phyloP scores from a whole-genome alignment of 2,888 invertebrate genomes.

The Isotomurus palustris region DNA sequence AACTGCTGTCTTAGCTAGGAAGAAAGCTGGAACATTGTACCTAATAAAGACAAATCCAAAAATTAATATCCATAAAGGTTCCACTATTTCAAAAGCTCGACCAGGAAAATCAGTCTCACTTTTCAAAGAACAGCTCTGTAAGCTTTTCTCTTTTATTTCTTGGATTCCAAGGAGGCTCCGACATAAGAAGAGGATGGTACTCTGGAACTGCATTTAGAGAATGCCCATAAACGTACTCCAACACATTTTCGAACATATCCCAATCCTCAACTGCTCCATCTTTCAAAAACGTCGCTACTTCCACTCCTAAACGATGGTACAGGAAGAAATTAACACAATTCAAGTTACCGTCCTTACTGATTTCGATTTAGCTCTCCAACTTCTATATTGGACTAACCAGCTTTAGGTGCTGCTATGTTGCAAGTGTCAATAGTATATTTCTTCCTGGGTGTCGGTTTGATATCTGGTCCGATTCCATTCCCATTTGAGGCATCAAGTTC shows the following conservation, averaged over 20 bases:
- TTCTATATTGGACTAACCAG: too few relatives aligned
- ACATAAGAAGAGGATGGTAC: conserved; percentile 94
- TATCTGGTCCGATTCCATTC: conserved; percentile 47
- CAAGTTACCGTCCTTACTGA: too few relatives aligned
- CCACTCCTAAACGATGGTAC: conserved; percentile 61
- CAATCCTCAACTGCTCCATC: conserved; percentile 99
- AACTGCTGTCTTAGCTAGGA: conserved; percentile 95
- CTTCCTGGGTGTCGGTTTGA: conserved; percentile 48
- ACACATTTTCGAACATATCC: conserved; percentile 94
- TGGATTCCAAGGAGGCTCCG: conserved; percentile 95
- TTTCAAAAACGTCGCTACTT: conserved; percentile 87
- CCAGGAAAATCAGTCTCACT: conserved; percentile 50
- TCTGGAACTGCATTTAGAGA: conserved; percentile 91
- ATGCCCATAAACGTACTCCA: conserved; percentile 89
- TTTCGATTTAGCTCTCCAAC: neutral
- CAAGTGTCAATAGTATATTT: conserved; percentile 91
- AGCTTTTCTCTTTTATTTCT: conserved; percentile 87
- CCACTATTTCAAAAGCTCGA: neutral
- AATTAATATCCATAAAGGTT: too few relatives aligned
- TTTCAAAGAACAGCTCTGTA: conserved; percentile 96
- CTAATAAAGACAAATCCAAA: conserved; percentile 15
- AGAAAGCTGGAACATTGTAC: conserved; percentile 96
- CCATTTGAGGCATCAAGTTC: conserved; percentile 41
- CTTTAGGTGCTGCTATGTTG: conserved; percentile 81
- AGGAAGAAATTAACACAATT: neutral